These are phyloP conservation scores for Orthonevra nobilis DNA, from an alignment of 2,888 invertebrate species.

Conservation along the genomic window DNA sequence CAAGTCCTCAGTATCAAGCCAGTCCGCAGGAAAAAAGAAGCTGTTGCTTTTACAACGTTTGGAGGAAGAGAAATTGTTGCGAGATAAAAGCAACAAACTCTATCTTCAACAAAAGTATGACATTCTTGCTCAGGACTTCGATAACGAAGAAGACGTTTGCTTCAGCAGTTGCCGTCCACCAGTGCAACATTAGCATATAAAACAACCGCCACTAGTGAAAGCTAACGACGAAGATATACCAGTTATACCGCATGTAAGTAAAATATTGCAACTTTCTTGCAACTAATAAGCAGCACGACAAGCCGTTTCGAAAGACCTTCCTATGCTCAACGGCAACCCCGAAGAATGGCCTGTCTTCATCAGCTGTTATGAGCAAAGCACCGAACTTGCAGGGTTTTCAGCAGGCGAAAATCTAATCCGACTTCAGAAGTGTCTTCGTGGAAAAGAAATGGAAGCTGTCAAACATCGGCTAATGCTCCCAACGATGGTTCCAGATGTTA, in stretches of 20 bases:
- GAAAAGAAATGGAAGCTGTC: slow-evolving; percentile 20
- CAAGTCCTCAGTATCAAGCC: not conserved
- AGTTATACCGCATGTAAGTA: not conserved
- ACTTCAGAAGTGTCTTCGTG: slow-evolving; percentile 9
- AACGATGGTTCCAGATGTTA: slow-evolving; percentile 14
- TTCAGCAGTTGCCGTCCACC: too few species aligned
- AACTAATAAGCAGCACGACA: slow-evolving; percentile 11
- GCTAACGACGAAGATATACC: not conserved
- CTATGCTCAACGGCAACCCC: slow-evolving; percentile 9
- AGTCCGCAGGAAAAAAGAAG: not conserved
- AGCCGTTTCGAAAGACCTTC: slow-evolving; percentile 10
- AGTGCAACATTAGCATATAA: not conserved
- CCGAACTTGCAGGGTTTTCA: slow-evolving; percentile 5
- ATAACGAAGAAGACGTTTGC: not conserved
- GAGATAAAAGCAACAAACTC: not conserved
- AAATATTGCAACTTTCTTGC: not conserved
- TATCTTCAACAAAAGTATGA: slow-evolving; percentile 14
- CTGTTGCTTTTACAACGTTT: not conserved
- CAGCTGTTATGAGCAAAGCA: slow-evolving; percentile 23
- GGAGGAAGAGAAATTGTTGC: slow-evolving; percentile 19
- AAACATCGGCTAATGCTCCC: slow-evolving; percentile 21
- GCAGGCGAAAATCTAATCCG: slow-evolving; percentile 19
- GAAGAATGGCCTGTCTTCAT: slow-evolving; percentile 27
- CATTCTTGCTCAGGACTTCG: slow-evolving; percentile 1
- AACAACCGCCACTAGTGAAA: not conserved